Base-by-base conservation (phyloP, 1,140 invertebrate species). In the Formica selysi region DNA sequence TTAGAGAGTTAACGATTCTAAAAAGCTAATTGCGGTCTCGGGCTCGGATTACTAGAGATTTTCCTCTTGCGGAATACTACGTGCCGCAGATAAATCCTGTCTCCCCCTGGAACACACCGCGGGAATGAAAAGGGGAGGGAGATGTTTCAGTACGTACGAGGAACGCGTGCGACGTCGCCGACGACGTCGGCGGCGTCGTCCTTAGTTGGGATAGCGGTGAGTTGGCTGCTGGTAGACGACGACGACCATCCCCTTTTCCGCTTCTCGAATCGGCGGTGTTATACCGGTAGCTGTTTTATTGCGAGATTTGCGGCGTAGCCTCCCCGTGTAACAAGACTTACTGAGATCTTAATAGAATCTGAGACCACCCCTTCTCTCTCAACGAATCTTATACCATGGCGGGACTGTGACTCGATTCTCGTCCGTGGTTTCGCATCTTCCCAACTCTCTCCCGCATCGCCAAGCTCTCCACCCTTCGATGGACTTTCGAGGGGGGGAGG, bases 271-370 rank as follows among this genome's bases (percentile, higher is more conserved):
- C 91, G 88, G 92, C 90, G 88, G 92, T 91, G 91, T 91, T 92
- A 93, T 91, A 93, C 91, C 91, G 91, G 90, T 92, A 93, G 93
- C 93, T 93, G 94, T 95, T 95, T 95, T 95, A 95, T 95, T 94
- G 94, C 94, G 92, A 94, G 95, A 95, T 95, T 94, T 95, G 94
- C 94, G 93, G 93, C 92, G 91, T 93, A 91, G 92, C 91, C 91
- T 93, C 91, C 90, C 87, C 87, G 89, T 92, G 94, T 95, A 95
- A 94, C 94, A 95, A 94, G 94, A 94, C 94, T 95, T 94, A 94
- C 93, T 92, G 94, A 95, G 94, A 95, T 95, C 95, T 95, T 95
- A 95, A 95, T 95, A 94, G 95, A 95, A 95, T 95, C 95, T 95
- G 86, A 92, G 92, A 93, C 92, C 91, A 85, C 85, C 90, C 86